phyloP scores from a whole-genome alignment of 2,888 invertebrate species.

The Seira sanloemensis region DNA sequence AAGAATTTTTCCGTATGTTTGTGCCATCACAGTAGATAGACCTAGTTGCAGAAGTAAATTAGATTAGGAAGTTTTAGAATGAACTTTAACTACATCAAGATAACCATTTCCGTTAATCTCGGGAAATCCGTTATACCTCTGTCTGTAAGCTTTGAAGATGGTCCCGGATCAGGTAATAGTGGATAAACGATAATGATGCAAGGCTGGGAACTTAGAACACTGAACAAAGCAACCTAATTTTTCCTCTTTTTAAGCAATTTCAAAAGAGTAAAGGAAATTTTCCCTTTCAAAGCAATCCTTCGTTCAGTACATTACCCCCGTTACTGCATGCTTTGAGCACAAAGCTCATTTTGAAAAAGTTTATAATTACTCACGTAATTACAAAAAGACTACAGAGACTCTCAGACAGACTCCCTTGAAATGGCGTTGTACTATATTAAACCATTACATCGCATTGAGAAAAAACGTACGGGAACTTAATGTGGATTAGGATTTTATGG shows the following conservation, averaged over 20 bases:
- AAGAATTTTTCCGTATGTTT: too few species aligned
- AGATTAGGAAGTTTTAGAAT: conserved; percentile 4
- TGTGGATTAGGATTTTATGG: not conserved
- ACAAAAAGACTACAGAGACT: conserved; percentile 25
- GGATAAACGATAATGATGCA: conserved; percentile 5
- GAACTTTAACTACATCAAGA: conserved; percentile 2
- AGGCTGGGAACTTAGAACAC: not conserved
- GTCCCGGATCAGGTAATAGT: not conserved
- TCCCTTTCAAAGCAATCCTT: not conserved
- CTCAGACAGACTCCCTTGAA: too few species aligned
- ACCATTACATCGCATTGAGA: not conserved
- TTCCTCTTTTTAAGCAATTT: not conserved
- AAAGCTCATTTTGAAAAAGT: conserved; percentile 24
- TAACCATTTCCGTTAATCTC: conserved; percentile 12
- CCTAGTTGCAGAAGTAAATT: too few species aligned
- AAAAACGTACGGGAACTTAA: too few species aligned
- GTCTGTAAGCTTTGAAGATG: not conserved
- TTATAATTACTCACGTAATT: conserved; percentile 55
- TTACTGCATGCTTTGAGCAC: not conserved
- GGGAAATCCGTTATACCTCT: conserved; percentile 3
- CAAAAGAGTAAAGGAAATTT: not conserved
- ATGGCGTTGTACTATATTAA: not conserved
- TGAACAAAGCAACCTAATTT: too few species aligned
- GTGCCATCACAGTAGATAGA: too few species aligned
- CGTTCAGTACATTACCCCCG: not conserved